Evolutionary conservation across 2,888 invertebrate genomes (phyloP).

Genomic region (Brenthis ino): DNA sequence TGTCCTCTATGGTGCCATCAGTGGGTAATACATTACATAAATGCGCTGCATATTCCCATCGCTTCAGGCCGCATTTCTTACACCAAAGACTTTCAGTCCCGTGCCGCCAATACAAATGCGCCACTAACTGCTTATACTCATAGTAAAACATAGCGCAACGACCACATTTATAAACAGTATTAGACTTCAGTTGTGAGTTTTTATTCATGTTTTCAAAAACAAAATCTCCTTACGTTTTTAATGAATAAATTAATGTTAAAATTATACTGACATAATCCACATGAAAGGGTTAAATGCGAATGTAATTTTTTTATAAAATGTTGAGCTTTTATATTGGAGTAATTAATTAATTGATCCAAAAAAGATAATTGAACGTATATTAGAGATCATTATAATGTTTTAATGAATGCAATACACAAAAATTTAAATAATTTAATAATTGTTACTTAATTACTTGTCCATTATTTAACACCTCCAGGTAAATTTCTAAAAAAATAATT

Average conservation of each 20-base stretch:
- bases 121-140: conserved; percentile 58
- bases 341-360: conserved; percentile 1
- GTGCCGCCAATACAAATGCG: conserved; percentile 68
- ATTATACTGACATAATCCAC: background rate
- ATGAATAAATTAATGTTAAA: too few relatives aligned
- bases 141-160: conserved; percentile 56
- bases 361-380: conserved; percentile 3
- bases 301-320: background rate
- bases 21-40: conserved; percentile 61
- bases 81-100: conserved; percentile 64
- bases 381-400: conserved; percentile 7
- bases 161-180: conserved; percentile 51
- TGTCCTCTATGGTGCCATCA: conserved; percentile 46
- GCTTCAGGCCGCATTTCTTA: conserved; percentile 52
- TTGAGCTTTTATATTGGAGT: background rate
- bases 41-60: conserved; percentile 61
- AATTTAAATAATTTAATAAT: conserved; percentile 10
- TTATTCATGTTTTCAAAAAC: conserved; percentile 24
- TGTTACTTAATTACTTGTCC: background rate
- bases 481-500: too few relatives aligned
- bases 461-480: background rate
- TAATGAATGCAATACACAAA: background rate
- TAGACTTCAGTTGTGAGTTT: conserved; percentile 2
- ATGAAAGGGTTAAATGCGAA: conserved; percentile 14
- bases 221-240: background rate